These are phyloP conservation scores for Hippolais icterina DNA, from an alignment of 2,113 vertebrate species.

Conservation along the genomic window DNA sequence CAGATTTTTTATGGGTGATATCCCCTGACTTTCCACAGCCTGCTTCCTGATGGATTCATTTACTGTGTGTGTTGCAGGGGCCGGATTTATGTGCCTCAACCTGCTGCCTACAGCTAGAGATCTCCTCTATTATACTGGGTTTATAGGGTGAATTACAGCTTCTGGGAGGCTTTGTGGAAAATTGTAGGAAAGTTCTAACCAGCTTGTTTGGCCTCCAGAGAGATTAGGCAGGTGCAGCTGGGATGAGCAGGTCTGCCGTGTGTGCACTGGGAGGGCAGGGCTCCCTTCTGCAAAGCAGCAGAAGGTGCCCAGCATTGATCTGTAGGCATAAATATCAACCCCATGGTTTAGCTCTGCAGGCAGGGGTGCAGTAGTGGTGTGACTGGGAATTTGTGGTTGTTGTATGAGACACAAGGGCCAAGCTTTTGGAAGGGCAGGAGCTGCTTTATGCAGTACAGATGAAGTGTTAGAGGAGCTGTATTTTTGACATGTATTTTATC, in stretches of 20 bases:
- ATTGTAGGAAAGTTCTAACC: not conserved
- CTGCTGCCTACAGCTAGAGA: not conserved
- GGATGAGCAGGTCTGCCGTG: not conserved
- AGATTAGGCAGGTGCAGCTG: not conserved
- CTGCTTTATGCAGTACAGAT: not conserved
- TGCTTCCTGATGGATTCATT: not conserved
- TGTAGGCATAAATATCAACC: not conserved
- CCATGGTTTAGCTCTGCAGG: not conserved
- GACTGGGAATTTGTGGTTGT: not conserved
- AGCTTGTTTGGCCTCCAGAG: not conserved
- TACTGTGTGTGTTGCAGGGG: not conserved
- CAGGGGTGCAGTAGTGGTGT: not conserved
- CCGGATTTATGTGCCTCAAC: not conserved
- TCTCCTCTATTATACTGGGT: not conserved
- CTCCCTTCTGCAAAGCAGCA: not conserved
- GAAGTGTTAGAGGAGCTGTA: not conserved
- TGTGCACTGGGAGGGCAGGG: not conserved
- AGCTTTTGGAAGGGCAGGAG: not conserved
- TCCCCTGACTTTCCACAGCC: not conserved
- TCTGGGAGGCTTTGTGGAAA: not conserved
- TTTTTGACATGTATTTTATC: not conserved
- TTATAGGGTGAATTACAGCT: not conserved
- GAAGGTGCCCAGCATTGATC: fast-evolving
- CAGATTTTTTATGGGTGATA: not conserved
- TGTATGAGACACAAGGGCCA: not conserved